A percentile compares a stretch with the other conserved stretches of the same genome.
Conservation (phyloP, 2,113 vertebrate genomes). For the Cololabis saira region DNA sequence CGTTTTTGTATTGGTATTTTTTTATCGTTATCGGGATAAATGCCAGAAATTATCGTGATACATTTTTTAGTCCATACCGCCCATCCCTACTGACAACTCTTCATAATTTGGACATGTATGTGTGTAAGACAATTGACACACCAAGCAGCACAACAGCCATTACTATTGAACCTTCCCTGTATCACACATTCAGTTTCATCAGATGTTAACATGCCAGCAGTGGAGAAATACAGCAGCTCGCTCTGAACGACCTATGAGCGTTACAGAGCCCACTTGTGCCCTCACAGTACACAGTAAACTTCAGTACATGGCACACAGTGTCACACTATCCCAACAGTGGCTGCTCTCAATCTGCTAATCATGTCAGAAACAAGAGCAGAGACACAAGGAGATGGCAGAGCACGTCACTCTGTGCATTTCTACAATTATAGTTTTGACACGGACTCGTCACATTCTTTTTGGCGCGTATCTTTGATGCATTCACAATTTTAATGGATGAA, state of each 20-base stretch:
- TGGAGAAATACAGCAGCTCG: slow-evolving; percentile 18
- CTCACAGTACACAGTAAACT: no score
- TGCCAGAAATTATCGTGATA: no score
- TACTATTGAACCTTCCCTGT: not conserved
- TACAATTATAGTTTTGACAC: slow-evolving; percentile 16
- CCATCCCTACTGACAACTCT: no score
- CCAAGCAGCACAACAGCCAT: slow-evolving; percentile 11
- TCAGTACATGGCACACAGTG: slow-evolving; percentile 28
- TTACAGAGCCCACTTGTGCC: slow-evolving; percentile 9
- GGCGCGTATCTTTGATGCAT: slow-evolving; percentile 9
- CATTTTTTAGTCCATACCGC: no score
- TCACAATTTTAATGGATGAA: slow-evolving; percentile 4
- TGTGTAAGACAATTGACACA: no score
- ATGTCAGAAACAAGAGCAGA: slow-evolving; percentile 18
- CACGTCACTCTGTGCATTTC: slow-evolving; percentile 1
- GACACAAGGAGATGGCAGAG: slow-evolving; percentile 9
- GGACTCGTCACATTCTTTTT: not conserved
- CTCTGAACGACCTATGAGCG: slow-evolving; percentile 18
- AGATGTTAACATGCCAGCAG: slow-evolving; percentile 32
- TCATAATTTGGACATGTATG: no score
- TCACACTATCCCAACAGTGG: slow-evolving; percentile 31
- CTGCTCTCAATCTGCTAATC: slow-evolving; percentile 31
- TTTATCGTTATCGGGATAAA: no score
- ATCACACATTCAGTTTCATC: slow-evolving; percentile 23
- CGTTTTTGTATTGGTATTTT: no score